These are phyloP conservation scores for Drosophila melanica DNA, from an alignment of 1,140 invertebrate species.

Conservation along the genomic window DNA sequence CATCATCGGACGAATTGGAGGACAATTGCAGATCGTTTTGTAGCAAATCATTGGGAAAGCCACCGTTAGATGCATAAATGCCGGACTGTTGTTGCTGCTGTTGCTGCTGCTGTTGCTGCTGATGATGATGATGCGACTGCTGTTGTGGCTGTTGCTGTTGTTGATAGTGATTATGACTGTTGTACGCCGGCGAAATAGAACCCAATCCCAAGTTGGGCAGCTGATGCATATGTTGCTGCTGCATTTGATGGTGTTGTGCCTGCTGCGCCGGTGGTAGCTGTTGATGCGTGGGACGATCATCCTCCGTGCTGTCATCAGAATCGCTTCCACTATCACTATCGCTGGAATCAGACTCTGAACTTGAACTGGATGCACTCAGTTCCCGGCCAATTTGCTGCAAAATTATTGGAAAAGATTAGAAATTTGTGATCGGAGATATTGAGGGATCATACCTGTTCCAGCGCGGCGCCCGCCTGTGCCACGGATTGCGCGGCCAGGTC, in stretches of 20 bases:
- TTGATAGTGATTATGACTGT: conserved; percentile 64
- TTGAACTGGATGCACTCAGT: conserved; percentile 78
- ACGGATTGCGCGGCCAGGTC: conserved; percentile 63
- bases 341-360: conserved; percentile 84
- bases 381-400: conserved; percentile 76
- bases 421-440: background rate
- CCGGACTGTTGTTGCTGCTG: conserved; percentile 65
- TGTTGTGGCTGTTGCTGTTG: conserved; percentile 60
- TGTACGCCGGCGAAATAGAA: conserved; percentile 71
- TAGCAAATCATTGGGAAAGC: conserved; percentile 86
- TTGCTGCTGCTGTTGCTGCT: conserved; percentile 58
- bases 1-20: conserved; percentile 82
- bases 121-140: conserved; percentile 63
- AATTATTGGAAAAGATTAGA: background rate
- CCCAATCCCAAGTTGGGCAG: conserved; percentile 53
- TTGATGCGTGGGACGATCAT: conserved; percentile 52
- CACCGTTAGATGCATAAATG: conserved; percentile 79
- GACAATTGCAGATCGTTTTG: conserved; percentile 89
- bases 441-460: conserved; percentile 67
- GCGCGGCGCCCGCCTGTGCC: conserved; percentile 68
- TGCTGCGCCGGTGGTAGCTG: conserved; percentile 19
- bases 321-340: conserved; percentile 84
- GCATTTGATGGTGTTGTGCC: conserved; percentile 35
- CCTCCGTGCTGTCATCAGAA: conserved; percentile 79
- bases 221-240: conserved; percentile 49